These are phyloP conservation scores for Poecilus cupreus DNA, from an alignment of 2,888 invertebrate species.

Conservation along the genomic window DNA sequence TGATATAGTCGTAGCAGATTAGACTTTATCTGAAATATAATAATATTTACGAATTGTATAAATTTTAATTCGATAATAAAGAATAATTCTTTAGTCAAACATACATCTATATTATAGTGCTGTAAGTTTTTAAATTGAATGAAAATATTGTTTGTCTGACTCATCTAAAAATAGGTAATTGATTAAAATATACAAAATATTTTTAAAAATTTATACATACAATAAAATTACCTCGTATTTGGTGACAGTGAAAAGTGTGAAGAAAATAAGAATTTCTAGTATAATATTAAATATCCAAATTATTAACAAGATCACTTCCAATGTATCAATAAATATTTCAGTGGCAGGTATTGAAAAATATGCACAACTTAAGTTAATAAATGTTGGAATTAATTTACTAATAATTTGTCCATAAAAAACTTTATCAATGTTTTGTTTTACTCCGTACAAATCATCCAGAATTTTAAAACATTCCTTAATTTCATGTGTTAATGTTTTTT, in stretches of 20 bases:
- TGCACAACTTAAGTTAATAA: neutral
- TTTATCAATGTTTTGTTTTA: neutral
- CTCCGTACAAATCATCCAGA: neutral
- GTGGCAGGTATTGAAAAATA: constrained; percentile 1
- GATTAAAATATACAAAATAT: too few relatives aligned
- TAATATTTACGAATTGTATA: too few relatives aligned
- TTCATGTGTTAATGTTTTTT: too few relatives aligned
- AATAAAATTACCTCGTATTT: neutral
- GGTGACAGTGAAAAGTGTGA: neutral
- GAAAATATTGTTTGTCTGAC: too few relatives aligned
- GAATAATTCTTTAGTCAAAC: too few relatives aligned
- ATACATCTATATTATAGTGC: too few relatives aligned
- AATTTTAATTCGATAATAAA: too few relatives aligned
- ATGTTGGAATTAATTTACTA: neutral
- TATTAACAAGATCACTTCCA: neutral
- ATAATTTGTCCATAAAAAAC: constrained; percentile 27
- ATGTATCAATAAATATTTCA: neutral
- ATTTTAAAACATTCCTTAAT: neutral
- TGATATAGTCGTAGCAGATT: neutral
- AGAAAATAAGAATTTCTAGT: neutral
- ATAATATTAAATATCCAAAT: neutral
- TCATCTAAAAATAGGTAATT: neutral
- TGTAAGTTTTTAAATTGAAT: too few relatives aligned
- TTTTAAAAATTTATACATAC: neutral
- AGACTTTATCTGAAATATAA: neutral